Evolutionary conservation across 2,113 vertebrate species (phyloP).

Genomic region (Alethe castanea): DNA sequence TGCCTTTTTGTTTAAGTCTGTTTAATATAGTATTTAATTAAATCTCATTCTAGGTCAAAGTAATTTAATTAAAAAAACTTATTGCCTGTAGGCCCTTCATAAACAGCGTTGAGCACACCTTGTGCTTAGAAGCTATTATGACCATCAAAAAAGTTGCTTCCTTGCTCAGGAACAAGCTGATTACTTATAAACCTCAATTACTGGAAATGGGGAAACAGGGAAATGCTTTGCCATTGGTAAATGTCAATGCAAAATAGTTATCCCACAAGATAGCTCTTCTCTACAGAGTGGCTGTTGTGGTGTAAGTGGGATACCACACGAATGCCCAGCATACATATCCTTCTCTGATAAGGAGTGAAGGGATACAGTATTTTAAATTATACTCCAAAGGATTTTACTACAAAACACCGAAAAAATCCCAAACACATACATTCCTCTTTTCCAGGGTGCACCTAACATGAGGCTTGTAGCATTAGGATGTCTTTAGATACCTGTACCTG

Average conservation of each 20-base stretch:
- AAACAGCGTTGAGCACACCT: not conserved
- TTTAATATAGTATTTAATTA: constrained; percentile 46
- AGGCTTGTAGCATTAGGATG: not conserved
- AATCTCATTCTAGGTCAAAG: constrained; percentile 31
- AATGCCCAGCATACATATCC: not conserved
- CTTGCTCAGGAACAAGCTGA: not conserved
- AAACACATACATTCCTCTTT: not conserved
- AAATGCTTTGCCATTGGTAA: not conserved
- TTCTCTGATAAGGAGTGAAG: not conserved
- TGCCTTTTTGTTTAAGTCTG: constrained; percentile 47
- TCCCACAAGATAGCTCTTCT: not conserved
- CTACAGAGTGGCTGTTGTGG: not conserved
- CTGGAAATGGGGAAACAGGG: not conserved
- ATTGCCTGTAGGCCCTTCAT: constrained; percentile 2
- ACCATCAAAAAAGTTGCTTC: not conserved
- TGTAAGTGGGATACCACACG: not conserved
- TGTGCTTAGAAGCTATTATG: not conserved
- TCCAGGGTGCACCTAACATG: not conserved
- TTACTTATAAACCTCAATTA: not conserved
- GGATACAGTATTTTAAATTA: not conserved
- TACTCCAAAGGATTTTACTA: not conserved
- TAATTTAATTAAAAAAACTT: constrained; percentile 17
- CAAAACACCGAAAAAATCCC: not conserved
- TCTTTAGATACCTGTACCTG: not conserved
- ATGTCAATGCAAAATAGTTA: not conserved